Evolutionary conservation across 2,888 invertebrate genomes (phyloP).

Genomic region (Protophormia terraenovae): DNA sequence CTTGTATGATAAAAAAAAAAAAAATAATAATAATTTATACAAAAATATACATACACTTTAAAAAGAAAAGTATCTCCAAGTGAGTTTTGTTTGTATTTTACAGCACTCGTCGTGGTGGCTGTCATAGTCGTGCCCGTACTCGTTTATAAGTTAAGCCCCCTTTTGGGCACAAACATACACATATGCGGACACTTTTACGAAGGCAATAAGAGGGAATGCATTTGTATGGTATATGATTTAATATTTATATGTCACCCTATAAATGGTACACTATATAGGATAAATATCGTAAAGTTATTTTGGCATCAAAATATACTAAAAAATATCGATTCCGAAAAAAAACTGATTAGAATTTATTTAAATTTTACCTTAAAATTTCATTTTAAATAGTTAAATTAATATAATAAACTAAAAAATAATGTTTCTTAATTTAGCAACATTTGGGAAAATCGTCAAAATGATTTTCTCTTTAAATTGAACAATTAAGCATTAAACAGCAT

Average conservation of each 20-base stretch:
- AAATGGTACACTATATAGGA: no score
- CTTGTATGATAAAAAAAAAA: neutral
- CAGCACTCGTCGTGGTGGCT: neutral
- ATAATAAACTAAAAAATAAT: no score
- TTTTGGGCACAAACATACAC: neutral
- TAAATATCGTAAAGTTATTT: no score
- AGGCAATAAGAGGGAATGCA: neutral
- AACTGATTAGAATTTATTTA: no score
- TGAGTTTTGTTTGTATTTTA: neutral
- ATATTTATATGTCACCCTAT: conserved; percentile 21
- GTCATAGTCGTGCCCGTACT: conserved; percentile 9
- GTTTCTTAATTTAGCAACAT: no score
- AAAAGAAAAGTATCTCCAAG: conserved; percentile 25
- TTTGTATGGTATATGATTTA: neutral
- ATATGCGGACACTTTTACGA: neutral
- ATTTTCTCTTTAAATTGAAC: no score
- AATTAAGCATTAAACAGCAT: no score
- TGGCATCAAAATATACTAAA: no score
- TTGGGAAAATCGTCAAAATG: no score
- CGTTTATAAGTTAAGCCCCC: conserved; percentile 11
- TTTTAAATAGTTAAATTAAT: no score
- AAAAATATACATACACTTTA: conserved; percentile 13
- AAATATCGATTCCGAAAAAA: no score
- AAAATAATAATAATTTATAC: conserved; percentile 11
- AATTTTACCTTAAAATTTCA: no score